A percentile compares a stretch with the other conserved stretches of the same genome.
Evolutionary conservation across 2,888 invertebrate genomes (phyloP).

Genomic region (Venusia cambrica): DNA sequence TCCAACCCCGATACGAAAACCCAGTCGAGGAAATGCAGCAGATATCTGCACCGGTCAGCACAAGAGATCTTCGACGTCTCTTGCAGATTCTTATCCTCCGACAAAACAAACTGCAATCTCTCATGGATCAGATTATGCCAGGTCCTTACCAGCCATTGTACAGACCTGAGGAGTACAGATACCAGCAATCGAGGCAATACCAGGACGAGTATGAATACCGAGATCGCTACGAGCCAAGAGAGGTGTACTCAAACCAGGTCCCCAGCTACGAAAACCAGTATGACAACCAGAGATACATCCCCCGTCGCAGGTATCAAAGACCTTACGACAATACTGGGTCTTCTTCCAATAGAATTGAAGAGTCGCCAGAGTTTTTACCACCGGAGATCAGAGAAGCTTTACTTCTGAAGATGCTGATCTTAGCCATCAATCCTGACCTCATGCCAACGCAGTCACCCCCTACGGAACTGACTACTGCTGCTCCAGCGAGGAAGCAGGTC

Average conservation of each 20-base stretch:
- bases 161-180: constrained; percentile 53
- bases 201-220: constrained; percentile 64
- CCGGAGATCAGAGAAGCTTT: constrained; percentile 86
- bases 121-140: constrained; percentile 74
- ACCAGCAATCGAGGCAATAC: constrained; percentile 55
- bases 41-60: constrained; percentile 85
- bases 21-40: constrained; percentile 78
- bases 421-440: constrained; percentile 85
- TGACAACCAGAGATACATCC: constrained; percentile 71
- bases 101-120: constrained; percentile 81
- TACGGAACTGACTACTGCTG: constrained; percentile 71
- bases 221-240: constrained; percentile 58
- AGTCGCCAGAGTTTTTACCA: constrained; percentile 83
- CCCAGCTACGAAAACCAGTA: constrained; percentile 60
- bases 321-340: constrained; percentile 66
- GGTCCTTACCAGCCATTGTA: constrained; percentile 54
- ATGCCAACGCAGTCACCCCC: constrained; percentile 64
- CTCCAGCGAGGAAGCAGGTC: constrained; percentile 81
- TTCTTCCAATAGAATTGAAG: constrained; percentile 67
- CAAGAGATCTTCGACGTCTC: constrained; percentile 85
- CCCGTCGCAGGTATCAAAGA: constrained; percentile 60
- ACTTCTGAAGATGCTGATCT: constrained; percentile 85
- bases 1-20: constrained; percentile 65
- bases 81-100: constrained; percentile 84
- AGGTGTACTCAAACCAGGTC: constrained; percentile 61